Evolutionary conservation across 2,113 vertebrate species (phyloP).

Genomic region (Peromyscus leucopus): DNA sequence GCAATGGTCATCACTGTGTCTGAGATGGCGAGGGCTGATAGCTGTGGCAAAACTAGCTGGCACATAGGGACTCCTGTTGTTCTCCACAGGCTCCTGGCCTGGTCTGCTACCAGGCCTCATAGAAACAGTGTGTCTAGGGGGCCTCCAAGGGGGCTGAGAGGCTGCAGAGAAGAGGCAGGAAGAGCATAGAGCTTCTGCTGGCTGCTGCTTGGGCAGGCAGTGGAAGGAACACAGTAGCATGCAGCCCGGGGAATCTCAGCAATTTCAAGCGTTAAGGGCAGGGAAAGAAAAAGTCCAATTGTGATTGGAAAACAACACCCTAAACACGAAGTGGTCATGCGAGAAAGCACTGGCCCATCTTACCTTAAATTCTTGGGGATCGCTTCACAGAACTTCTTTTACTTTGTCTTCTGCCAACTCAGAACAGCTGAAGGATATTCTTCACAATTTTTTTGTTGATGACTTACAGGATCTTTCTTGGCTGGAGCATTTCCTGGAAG

Average conservation of each 20-base stretch:
- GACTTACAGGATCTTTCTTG: constrained; percentile 98
- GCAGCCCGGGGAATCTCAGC: too few species aligned
- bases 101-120: constrained; percentile 66
- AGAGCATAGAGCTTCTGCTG: constrained; percentile 68
- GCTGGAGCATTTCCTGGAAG: constrained; percentile 95
- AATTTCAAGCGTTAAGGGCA: too few species aligned
- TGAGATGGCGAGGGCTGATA: background rate
- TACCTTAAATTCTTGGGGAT: too few species aligned
- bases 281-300: too few species aligned
- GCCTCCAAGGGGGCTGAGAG: constrained; percentile 13
- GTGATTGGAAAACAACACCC: too few species aligned
- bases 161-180: constrained; percentile 54
- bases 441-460: constrained; percentile 81
- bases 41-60: background rate
- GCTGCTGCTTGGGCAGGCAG: constrained; percentile 61
- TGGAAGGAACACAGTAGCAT: background rate
- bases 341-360: too few species aligned
- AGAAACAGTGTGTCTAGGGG: constrained; percentile 43
- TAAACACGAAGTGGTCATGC: too few species aligned
- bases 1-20: background rate
- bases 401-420: too few species aligned
- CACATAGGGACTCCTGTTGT: accelerated
- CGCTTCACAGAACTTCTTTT: too few species aligned
- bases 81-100: background rate
- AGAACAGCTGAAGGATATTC: too few species aligned